These are phyloP conservation scores for Tiliqua scincoides DNA, from an alignment of 2,113 vertebrate genomes.

Conservation along the genomic window DNA sequence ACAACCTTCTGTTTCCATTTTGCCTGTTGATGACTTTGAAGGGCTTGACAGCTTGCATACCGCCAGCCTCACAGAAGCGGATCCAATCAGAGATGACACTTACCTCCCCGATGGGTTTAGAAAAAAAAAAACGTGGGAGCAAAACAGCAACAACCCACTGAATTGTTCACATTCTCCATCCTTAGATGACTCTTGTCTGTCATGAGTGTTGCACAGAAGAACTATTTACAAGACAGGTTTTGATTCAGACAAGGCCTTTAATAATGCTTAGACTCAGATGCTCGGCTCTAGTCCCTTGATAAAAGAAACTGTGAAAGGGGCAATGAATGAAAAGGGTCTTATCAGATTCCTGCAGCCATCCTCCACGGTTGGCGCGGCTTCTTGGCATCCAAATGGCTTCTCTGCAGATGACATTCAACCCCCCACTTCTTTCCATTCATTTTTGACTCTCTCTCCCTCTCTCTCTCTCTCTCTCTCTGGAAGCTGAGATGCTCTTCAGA, in stretches of 20 bases:
- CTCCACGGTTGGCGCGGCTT: background rate
- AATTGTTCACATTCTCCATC: background rate
- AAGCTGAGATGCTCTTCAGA: background rate
- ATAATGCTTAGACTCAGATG: background rate
- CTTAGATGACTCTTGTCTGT: background rate
- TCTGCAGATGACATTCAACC: constrained; percentile 7
- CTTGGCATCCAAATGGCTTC: constrained; percentile 31
- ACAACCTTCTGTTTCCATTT: background rate
- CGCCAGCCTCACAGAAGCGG: background rate
- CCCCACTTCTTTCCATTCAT: background rate
- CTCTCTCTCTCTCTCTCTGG: background rate
- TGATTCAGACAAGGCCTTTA: constrained; percentile 25
- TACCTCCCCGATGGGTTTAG: background rate
- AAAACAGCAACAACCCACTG: background rate
- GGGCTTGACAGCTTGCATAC: background rate
- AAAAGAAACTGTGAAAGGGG: background rate
- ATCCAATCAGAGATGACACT: background rate
- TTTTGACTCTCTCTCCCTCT: rapidly evolving
- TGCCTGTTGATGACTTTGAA: background rate
- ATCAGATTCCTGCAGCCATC: constrained; percentile 45
- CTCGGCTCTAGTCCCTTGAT: constrained; percentile 40
- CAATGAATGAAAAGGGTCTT: constrained; percentile 10
- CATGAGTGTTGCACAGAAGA: background rate
- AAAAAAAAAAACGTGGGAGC: background rate
- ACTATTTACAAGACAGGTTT: constrained; percentile 11